Base-by-base conservation (phyloP, 2,888 invertebrate species). In the Globia sparganii region DNA sequence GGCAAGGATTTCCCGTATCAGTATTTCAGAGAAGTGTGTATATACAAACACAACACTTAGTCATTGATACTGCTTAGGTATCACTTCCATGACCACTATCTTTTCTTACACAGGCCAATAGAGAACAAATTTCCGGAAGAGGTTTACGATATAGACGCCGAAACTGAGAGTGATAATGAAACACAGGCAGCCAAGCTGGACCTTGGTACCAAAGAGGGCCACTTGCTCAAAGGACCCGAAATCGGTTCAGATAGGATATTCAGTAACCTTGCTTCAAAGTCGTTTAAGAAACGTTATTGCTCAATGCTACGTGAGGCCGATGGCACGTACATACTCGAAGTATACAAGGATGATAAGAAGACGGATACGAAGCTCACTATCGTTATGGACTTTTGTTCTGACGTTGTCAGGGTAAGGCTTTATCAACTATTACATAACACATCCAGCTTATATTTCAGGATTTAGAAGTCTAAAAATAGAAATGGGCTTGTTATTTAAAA, bases 261-360 rank as follows among this genome's bases (percentile, higher is more conserved):
- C 95, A 98, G 98, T 84, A 98, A 99, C 93, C 98, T 99, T 90
- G 98, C 98, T 84, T 99, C 99, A 37, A 99, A 99, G 95, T 99
- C 99, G 75, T 99, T 99, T 93, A 99, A 99, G 95, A 97, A 99
- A 93, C 97, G 97, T 80, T 99, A 98, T 95, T 99, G 99, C 95
- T 98, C 98, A 96, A 97, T 99, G 92, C 97, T 99, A 83, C 98
- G 98, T 93, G 99, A 99, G 95, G 98, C 99, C 49, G 99, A 99
- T 93, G 99, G 98, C 66, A 98, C 99, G 0, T 99, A 99, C 91
- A 98, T 99, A 90, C 97, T 99, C 72, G 99, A 99, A 95, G 97
- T 99, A 88, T 98, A 98, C 94, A 99, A 99, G 96, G 99, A 99
- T 94, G 99, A 99, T 82, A 98, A 98, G 92, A 99, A 98, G 95